These are phyloP conservation scores for Rhingia campestris DNA, from an alignment of 2,888 invertebrate genomes.

Conservation along the genomic window DNA sequence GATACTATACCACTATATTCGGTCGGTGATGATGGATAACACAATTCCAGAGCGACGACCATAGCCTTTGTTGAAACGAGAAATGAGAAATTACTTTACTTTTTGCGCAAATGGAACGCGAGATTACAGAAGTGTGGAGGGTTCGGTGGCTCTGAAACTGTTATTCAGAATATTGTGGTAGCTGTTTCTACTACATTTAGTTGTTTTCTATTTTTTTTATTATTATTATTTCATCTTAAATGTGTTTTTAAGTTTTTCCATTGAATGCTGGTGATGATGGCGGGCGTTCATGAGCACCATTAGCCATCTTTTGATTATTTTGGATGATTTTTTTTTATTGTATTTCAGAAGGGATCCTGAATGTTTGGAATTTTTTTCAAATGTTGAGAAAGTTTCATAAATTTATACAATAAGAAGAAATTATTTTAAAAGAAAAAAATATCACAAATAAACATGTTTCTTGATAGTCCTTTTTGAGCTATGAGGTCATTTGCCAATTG, in stretches of 20 bases:
- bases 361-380: background rate
- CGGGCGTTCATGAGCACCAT: constrained; percentile 59
- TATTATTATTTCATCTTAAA: constrained; percentile 22
- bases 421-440: background rate
- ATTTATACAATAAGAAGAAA: background rate
- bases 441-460: too few relatives aligned
- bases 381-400: background rate
- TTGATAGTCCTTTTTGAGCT: background rate
- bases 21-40: constrained; percentile 61
- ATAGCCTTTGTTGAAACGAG: constrained; percentile 54
- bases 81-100: constrained; percentile 67
- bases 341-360: background rate
- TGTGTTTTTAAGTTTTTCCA: constrained; percentile 35
- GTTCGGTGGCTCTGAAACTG: background rate
- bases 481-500: background rate
- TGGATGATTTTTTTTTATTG: constrained; percentile 24
- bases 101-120: constrained; percentile 65
- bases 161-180: constrained; percentile 16
- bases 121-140: constrained; percentile 34
- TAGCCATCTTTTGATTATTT: constrained; percentile 51
- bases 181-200: constrained; percentile 36
- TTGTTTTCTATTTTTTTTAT: background rate
- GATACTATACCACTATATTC: constrained; percentile 11
- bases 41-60: constrained; percentile 35
- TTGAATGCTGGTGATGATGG: constrained; percentile 30